These are phyloP conservation scores for Rhizoglyphus robini DNA, from an alignment of 1,140 invertebrate species.

Conservation along the genomic window DNA sequence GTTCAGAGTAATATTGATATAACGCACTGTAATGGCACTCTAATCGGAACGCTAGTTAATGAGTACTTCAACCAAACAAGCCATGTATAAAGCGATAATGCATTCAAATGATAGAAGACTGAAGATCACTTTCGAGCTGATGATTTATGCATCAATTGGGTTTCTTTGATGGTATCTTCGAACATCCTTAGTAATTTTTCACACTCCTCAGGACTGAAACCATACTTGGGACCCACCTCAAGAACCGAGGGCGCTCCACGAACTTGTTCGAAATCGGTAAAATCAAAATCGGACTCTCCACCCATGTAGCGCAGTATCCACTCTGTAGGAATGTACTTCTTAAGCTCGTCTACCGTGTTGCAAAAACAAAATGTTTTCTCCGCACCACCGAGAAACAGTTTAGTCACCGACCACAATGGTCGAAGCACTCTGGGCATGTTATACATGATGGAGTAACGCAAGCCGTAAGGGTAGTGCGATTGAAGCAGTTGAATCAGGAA, in stretches of 20 bases:
- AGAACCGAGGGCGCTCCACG: neutral
- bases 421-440: conserved; percentile 17
- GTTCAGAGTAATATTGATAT: too few relatives aligned
- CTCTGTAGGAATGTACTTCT: conserved; percentile 21
- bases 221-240: conserved; percentile 5
- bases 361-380: conserved; percentile 21
- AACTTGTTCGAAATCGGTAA: conserved; percentile 1
- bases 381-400: conserved; percentile 3
- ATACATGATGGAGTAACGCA: conserved; percentile 16
- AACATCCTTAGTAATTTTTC: conserved; percentile 16
- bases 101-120: too few relatives aligned
- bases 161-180: too few relatives aligned
- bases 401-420: conserved; percentile 4
- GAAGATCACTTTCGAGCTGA: neutral
- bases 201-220: conserved; percentile 5
- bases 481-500: conserved; percentile 12
- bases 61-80: too few relatives aligned
- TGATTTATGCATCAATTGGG: too few relatives aligned
- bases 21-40: too few relatives aligned
- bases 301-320: conserved; percentile 24
- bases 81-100: too few relatives aligned
- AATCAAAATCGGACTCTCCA: conserved; percentile 15
- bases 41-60: too few relatives aligned
- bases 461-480: conserved; percentile 16
- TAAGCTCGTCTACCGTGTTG: conserved; percentile 16